These are phyloP conservation scores for Silurus asotus DNA, from an alignment of 2,113 vertebrate genomes.

Conservation along the genomic window DNA sequence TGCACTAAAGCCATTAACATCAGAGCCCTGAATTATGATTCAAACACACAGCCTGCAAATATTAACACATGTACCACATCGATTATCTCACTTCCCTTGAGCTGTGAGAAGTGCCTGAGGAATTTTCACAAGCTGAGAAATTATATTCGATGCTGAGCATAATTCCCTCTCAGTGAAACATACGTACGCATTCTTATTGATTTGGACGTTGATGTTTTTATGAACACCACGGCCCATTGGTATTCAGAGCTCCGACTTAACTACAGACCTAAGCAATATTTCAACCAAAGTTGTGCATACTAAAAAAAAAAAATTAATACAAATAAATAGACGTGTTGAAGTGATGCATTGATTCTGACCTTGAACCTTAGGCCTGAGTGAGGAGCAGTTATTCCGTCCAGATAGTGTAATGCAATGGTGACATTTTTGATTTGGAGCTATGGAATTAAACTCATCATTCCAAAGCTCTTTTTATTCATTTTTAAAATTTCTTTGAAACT, in stretches of 20 bases:
- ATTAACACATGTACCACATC: constrained; percentile 49
- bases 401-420: neutral
- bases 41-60: constrained; percentile 41
- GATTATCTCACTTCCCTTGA: constrained; percentile 42
- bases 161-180: neutral
- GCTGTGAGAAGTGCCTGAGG: constrained; percentile 20
- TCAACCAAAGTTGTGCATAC: neutral
- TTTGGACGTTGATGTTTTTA: constrained; percentile 3
- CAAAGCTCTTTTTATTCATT: too few relatives aligned
- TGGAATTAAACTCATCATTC: too few relatives aligned
- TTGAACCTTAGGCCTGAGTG: neutral
- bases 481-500: too few relatives aligned
- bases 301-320: neutral
- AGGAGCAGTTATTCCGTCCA: neutral
- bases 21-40: constrained; percentile 40
- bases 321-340: neutral
- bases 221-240: neutral
- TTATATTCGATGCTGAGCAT: constrained; percentile 21
- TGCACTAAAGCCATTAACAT: constrained; percentile 32
- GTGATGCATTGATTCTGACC: neutral
- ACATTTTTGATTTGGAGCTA: neutral
- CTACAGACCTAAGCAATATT: neutral
- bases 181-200: neutral
- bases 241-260: neutral
- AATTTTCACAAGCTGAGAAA: constrained; percentile 4